These are phyloP conservation scores for Portevinia maculata DNA, from an alignment of 2,888 invertebrate species.

Conservation along the genomic window DNA sequence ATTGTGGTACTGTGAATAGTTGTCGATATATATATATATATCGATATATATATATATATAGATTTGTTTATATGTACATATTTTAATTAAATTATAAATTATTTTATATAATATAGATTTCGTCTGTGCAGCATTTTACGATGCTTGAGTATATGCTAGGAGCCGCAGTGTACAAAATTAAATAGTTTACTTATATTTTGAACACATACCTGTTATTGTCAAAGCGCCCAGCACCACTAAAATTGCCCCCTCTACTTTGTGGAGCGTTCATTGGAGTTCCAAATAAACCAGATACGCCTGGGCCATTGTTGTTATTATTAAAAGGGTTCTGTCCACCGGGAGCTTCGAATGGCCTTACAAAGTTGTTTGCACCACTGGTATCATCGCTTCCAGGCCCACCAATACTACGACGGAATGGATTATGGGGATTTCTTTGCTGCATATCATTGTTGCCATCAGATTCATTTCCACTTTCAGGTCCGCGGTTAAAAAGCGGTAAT, in stretches of 20 bases:
- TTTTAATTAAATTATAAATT: no score
- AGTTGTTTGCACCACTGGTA: conserved; percentile 75
- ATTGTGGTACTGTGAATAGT: no score
- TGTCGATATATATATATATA: no score
- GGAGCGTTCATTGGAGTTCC: conserved; percentile 8
- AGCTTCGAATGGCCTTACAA: neutral
- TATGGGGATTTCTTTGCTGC: conserved; percentile 71
- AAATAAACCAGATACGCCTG: conserved; percentile 1
- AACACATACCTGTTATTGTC: conserved; percentile 50
- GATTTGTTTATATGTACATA: no score
- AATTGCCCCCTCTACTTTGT: conserved; percentile 56
- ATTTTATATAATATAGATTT: no score
- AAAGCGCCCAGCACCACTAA: conserved; percentile 64
- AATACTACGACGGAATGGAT: conserved; percentile 54
- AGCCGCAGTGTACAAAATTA: conserved; percentile 23
- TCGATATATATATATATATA: no score
- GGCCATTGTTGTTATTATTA: conserved; percentile 3
- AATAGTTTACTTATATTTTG: neutral
- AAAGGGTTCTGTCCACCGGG: neutral
- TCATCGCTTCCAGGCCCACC: conserved; percentile 25
- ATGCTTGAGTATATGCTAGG: neutral
- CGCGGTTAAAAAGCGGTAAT: conserved; percentile 78
- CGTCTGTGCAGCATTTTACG: neutral
- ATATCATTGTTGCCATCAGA: conserved; percentile 81
- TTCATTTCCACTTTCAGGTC: conserved; percentile 80